Evolutionary conservation across 2,888 invertebrate genomes (phyloP), one percentile per base, ranked within the genome.

Genomic region (Tortricodes alternella): DNA sequence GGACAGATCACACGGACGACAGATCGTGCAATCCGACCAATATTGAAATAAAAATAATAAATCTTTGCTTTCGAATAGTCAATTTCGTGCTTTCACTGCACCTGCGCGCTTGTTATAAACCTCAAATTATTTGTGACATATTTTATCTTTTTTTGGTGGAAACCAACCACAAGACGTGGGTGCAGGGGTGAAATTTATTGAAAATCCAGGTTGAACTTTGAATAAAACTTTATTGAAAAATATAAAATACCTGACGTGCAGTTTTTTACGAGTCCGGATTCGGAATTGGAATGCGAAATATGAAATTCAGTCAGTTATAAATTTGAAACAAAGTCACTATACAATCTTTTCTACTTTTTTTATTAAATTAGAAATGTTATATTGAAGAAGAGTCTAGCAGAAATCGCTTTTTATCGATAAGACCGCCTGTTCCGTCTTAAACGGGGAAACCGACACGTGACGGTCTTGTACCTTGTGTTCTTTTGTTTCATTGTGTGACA

Each of bases 91-190:
- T 1, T 8, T 32, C 44, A 13, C 19, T 55, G 55, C 55, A 55
- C 55, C 55, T 55, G 55, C 24, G 23, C n/a, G n/a, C n/a, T n/a
- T n/a, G n/a, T n/a, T n/a, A n/a, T n/a, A 23, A 24, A 9, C 41
- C 27, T 48, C 23, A 27, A 39, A 44, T 38, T 21, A 27, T 13
- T 29, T 11, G 21, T 16, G 41, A 29, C 18, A 43, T 55, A 55
- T 43, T 49, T 23, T 35, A 35, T 19, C 41, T 19, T 8, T 21
- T 35, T 21, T 1, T 16, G 9, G 1, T 41, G n/a, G 35, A 55
- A 43, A 27, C 9, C 37, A 35, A 49, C 43, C 29, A 4, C 43
- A 37, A 29, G 3, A 6, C 16, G 9, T 41, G 0, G 24, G 9
- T n/a, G 3, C 16, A 9, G 13, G 9, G 32, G 16, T 9, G 9